Evolutionary conservation across 2,888 invertebrate species (phyloP), one percentile per base, ranked within the genome.

Genomic region (Mechanitis mazaeus): DNA sequence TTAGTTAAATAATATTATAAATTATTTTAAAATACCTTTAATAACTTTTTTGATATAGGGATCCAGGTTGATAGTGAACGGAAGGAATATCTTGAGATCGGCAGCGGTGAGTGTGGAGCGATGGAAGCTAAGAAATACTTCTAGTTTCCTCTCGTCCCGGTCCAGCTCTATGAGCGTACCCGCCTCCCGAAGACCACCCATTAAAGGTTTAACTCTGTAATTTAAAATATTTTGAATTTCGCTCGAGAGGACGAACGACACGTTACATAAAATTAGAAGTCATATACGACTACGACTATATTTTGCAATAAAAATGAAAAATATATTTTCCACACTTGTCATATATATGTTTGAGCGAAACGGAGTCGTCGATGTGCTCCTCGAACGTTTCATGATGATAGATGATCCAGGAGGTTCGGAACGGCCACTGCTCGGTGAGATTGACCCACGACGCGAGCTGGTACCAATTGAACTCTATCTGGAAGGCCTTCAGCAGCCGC

Each of bases 391-490:
- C 98, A 79, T 96, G 97, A 81, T 97, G 95, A 74, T 98, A 93
- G 68, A 99, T 97, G 75, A 99, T 95, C 98, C 98, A 98, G 12
- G 98, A 98, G 35, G 98, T 96, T 60, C 98, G 92, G 85, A 98
- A 96, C 0, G 99, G 99, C 99, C 99, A 99, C 82, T 99, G 99
- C 80, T 99, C 99, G 0, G 98, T 98, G 62, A 99, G 94, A 85
- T 99, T 98, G 71, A 99, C 96, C 99, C 99, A 99, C 63, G 97
- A 96, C 66, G 98, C 98, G 72, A 99, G 92, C 73, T 97, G 95
- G 87, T 98, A 97, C 99, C 99, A 99, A 87, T 97, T 98, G 90
- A 99, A 99, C 82, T 99, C 99, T 72, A 99, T 96, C 91, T 98
- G 97, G 92, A 99, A 98, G 78, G 99, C 97, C 92, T 99, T 96